These are phyloP conservation scores for Corythoichthys haematopterus DNA, from an alignment of 2,113 vertebrate species.

Conservation along the genomic window DNA sequence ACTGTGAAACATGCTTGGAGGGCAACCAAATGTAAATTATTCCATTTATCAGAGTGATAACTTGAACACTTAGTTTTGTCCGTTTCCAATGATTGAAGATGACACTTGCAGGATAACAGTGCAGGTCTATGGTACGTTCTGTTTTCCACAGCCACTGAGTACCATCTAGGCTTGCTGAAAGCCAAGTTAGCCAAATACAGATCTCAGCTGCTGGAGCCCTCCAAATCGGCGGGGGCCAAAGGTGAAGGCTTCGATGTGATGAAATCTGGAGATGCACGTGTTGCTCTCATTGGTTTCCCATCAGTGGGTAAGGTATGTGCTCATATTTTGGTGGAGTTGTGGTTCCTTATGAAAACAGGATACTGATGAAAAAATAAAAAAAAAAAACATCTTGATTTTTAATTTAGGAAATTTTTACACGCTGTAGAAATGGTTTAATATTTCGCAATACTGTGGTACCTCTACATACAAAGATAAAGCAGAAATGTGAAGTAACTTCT, in stretches of 20 bases:
- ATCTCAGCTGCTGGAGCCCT: slow-evolving; percentile 90
- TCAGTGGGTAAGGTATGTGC: slow-evolving; percentile 96
- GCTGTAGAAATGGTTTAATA: too few species aligned
- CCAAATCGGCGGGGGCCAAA: slow-evolving; percentile 87
- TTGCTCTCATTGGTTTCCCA: slow-evolving; percentile 96
- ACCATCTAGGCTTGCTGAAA: slow-evolving; percentile 94
- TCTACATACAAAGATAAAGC: too few species aligned
- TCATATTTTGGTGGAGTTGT: not conserved
- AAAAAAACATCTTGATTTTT: too few species aligned
- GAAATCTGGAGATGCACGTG: slow-evolving; percentile 96
- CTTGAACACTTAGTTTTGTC: not conserved
- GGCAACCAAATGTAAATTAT: not conserved
- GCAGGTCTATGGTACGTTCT: not conserved
- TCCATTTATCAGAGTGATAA: not conserved
- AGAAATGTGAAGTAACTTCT: too few species aligned
- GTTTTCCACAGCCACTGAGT: slow-evolving; percentile 84
- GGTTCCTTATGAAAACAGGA: not conserved
- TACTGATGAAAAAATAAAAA: not conserved
- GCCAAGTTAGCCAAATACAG: slow-evolving; percentile 96
- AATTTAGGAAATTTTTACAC: too few species aligned
- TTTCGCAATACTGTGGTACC: too few species aligned
- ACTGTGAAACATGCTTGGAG: not conserved
- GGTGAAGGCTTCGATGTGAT: slow-evolving; percentile 99
- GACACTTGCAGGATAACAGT: slow-evolving; percentile 1
- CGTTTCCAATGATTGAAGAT: not conserved